Evolutionary conservation across 2,113 vertebrate genomes (phyloP).

Genomic region (Odocoileus hemionus): DNA sequence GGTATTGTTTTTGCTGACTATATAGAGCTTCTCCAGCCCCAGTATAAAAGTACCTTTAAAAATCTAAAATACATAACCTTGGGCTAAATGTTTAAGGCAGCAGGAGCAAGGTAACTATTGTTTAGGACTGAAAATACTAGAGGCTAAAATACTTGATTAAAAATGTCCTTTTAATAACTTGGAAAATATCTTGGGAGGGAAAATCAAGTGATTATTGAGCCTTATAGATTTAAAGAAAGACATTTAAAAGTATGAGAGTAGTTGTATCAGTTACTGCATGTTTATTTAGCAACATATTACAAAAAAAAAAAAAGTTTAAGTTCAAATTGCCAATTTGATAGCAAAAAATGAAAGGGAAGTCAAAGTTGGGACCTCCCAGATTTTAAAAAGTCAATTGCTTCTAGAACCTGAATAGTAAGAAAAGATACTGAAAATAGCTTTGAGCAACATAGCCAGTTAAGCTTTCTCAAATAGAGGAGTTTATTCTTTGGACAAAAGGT

Average conservation of each 20-base stretch:
- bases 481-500: not conserved
- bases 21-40: too few species aligned
- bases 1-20: too few species aligned
- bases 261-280: not conserved
- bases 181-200: not conserved
- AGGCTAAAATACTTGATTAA: not conserved
- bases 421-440: not conserved
- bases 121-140: not conserved
- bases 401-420: not conserved
- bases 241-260: not conserved
- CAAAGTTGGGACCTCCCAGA: not conserved
- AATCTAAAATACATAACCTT: not conserved
- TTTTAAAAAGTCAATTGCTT: not conserved
- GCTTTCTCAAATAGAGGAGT: not conserved
- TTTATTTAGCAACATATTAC: not conserved
- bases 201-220: not conserved
- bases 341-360: not conserved
- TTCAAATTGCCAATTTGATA: not conserved
- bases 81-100: not conserved
- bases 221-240: not conserved
- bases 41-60: not conserved
- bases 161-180: not conserved
- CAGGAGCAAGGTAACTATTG: not conserved
- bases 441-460: not conserved
- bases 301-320: not conserved